Percentiles rank a stretch among this genome's conserved stretches.
Evolutionary conservation across 2,888 invertebrate genomes (phyloP).

Genomic region (Elysia crispata): DNA sequence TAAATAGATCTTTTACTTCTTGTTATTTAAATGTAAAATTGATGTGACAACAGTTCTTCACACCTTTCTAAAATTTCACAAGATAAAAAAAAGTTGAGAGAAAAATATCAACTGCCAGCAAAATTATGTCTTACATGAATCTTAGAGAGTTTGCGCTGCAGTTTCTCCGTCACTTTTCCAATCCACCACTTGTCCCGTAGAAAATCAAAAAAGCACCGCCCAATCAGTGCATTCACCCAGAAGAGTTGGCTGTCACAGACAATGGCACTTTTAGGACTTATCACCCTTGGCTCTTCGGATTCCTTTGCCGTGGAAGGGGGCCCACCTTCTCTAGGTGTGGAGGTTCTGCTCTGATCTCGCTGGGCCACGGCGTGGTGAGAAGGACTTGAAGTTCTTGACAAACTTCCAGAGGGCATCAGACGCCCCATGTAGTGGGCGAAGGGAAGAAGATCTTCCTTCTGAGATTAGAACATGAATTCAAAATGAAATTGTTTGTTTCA

Average conservation of each 20-base stretch:
- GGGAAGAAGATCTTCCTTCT: constrained; percentile 36
- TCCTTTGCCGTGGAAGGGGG: constrained; percentile 46
- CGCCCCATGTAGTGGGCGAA: constrained; percentile 73
- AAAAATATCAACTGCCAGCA: no score
- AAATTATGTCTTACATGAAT: constrained; percentile 83
- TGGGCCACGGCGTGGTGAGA: constrained; percentile 16
- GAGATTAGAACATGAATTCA: neutral
- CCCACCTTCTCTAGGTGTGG: constrained; percentile 29
- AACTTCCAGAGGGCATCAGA: constrained; percentile 65
- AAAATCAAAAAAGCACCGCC: constrained; percentile 89
- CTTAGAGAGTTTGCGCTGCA: constrained; percentile 90
- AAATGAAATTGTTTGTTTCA: no score
- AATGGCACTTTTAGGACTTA: constrained; percentile 53
- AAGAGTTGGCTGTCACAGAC: constrained; percentile 72
- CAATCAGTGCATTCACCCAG: constrained; percentile 85
- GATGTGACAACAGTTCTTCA: no score
- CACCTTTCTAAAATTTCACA: no score
- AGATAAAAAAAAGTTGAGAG: no score
- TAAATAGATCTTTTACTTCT: no score
- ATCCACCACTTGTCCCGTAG: constrained; percentile 86
- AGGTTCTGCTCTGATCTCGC: neutral
- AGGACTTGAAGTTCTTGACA: constrained; percentile 55
- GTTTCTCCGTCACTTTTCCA: constrained; percentile 85
- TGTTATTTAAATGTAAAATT: no score
- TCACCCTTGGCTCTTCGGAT: constrained; percentile 39